phyloP scores from a whole-genome alignment of 2,888 invertebrate genomes.

The Prosopocoilus inquinatus region DNA sequence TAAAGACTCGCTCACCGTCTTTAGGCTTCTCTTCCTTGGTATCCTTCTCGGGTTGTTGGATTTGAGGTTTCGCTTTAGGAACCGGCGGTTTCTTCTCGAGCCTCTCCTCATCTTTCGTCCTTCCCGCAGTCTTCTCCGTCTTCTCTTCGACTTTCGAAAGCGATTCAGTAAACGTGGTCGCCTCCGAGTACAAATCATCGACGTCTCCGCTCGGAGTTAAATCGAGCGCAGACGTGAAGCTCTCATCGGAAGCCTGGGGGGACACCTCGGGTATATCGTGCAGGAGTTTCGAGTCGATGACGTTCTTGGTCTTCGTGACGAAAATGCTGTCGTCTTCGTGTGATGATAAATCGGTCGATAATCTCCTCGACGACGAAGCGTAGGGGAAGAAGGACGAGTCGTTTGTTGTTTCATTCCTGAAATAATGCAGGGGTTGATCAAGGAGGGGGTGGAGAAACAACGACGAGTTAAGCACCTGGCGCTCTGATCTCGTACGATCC shows the following conservation, averaged over 20 bases:
- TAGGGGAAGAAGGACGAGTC: constrained; percentile 38
- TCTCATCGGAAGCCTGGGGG: constrained; percentile 5
- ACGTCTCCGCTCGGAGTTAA: constrained; percentile 34
- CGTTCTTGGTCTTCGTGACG: constrained; percentile 34
- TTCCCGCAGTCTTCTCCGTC: neutral
- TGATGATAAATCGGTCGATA: constrained; percentile 38
- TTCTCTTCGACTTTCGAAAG: neutral
- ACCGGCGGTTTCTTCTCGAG: neutral
- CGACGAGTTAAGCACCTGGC: constrained; percentile 16
- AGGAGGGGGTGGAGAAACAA: neutral
- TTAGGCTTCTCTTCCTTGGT: neutral
- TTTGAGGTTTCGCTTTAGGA: neutral
- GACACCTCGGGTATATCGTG: neutral
- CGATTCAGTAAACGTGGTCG: constrained; percentile 2
- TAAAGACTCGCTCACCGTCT: neutral
- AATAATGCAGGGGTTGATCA: neutral
- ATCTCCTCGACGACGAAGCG: constrained; percentile 34
- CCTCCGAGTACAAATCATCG: constrained; percentile 18
- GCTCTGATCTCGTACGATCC: constrained; percentile 34
- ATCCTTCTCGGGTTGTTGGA: neutral
- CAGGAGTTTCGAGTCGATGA: constrained; percentile 29
- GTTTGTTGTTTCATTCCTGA: constrained; percentile 23
- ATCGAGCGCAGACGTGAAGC: constrained; percentile 19
- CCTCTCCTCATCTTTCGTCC: neutral
- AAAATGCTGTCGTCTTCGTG: constrained; percentile 38